Evolutionary conservation across 2,888 invertebrate genomes (phyloP), one percentile per base, ranked within the genome.

Genomic region (Lochmaea crataegi): DNA sequence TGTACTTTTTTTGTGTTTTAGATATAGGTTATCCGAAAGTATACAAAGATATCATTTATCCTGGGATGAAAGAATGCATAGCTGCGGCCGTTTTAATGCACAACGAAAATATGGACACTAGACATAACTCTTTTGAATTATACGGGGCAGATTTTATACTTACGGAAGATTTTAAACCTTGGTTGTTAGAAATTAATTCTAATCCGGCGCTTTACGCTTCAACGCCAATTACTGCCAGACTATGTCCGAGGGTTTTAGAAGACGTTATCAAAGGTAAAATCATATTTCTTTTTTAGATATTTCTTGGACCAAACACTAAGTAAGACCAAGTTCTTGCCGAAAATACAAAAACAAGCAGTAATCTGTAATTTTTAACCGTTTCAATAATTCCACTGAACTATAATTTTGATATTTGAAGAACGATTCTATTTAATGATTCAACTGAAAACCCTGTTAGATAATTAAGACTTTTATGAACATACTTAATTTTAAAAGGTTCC

Each of bases 131-230:
- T 71, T 97, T 96, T 86, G 97, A 97, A 85, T 84, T 96, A 51
- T 97, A 95, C 84, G 97, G 97, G 7, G 96, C 96, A 68, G 97
- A 98, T 87, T 97, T 97, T 85, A 93, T 97, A 89, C 85, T 97
- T 51, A 94, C 94, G 72, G 93, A 96, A 82, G 92, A 95, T 81
- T 94, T 92, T 80, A 90, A 92, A 75, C 96, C 96, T 0, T 96
- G 96, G 93, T 87, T 97, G 75, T 94, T 98, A 80, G 97, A 98
- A 88, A 96, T 97, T 78, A 97, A 98, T 88, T 94, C 95, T 2
- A 93, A 93, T 83, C 97, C 97, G 0, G 94, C 96, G 86, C 90
- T 97, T 86, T 89, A 90, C 75, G 89, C 92, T 26, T 96, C 95
- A 38, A 97, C 97, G 0, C 91, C 91, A 71, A 92, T 97, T 12